Conservation (phyloP, 2,888 invertebrate species). For the Cephus sareptanus region DNA sequence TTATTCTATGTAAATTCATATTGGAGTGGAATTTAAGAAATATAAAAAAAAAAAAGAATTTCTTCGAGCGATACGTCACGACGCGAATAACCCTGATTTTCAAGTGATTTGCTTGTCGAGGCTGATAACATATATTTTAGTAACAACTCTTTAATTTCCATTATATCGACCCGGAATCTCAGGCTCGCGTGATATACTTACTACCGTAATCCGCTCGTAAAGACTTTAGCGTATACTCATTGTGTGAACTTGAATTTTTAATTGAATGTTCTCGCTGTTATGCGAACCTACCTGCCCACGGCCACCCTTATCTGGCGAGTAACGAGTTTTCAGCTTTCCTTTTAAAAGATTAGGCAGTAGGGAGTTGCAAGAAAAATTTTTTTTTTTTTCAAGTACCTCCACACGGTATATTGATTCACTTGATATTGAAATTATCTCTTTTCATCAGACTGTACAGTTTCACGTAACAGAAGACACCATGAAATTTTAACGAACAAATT, state of each 20-base stretch:
- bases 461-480: too few species aligned
- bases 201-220: constrained; percentile 14
- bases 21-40: not conserved
- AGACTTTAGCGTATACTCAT: not conserved
- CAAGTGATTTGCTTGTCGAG: too few species aligned
- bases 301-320: too few species aligned
- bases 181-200: constrained; percentile 16
- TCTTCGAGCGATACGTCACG: not conserved
- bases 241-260: constrained; percentile 2
- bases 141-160: constrained; percentile 16
- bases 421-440: too few species aligned
- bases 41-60: not conserved
- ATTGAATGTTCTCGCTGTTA: not conserved
- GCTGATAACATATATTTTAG: constrained; percentile 13
- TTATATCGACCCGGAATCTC: constrained; percentile 17
- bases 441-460: too few species aligned
- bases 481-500: too few species aligned
- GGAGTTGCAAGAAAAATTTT: too few species aligned
- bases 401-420: too few species aligned
- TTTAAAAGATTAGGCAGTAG: too few species aligned
- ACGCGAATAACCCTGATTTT: not conserved
- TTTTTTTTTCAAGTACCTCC: too few species aligned
- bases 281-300: too few species aligned
- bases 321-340: too few species aligned
- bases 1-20: not conserved